Conservation (phyloP, 2,113 vertebrate genomes). For the Cavia aperea region DNA sequence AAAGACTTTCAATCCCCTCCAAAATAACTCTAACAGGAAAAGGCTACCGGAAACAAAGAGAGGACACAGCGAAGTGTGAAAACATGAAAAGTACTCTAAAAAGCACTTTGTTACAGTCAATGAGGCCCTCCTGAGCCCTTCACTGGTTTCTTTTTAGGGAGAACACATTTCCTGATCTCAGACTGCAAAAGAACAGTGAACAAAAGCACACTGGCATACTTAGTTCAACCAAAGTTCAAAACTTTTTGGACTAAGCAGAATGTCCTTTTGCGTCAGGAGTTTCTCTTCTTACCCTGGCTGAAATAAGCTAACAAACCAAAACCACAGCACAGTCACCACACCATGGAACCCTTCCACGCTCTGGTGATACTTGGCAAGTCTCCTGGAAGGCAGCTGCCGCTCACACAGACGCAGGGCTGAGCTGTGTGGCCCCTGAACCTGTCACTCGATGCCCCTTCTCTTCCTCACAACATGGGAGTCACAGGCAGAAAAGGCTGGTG, state of each 20-base stretch:
- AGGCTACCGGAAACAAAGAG: not conserved
- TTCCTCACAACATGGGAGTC: conserved; percentile 32
- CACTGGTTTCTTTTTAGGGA: conserved; percentile 44
- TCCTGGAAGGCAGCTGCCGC: not conserved
- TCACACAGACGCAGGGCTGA: not conserved
- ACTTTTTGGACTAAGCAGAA: conserved; percentile 15
- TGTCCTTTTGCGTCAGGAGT: not conserved
- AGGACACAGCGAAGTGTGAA: not conserved
- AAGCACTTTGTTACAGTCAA: not conserved
- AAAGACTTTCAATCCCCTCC: conserved; percentile 11
- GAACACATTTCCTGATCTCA: conserved; percentile 42
- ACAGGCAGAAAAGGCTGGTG: conserved; percentile 11
- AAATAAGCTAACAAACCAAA: conserved; percentile 7
- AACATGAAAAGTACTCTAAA: conserved; percentile 17
- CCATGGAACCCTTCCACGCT: not conserved
- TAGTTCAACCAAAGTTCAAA: conserved; percentile 28
- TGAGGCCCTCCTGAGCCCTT: not conserved
- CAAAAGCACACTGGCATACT: conserved; percentile 15
- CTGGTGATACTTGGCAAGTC: not conserved
- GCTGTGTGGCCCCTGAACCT: conserved; percentile 5
- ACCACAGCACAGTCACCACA: not conserved
- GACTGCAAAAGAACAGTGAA: conserved; percentile 32
- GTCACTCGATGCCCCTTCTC: not conserved
- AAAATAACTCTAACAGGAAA: conserved; percentile 42
- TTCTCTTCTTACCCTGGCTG: not conserved